Conservation (phyloP, 2,113 vertebrate genomes). For the Microtus oregoni region DNA sequence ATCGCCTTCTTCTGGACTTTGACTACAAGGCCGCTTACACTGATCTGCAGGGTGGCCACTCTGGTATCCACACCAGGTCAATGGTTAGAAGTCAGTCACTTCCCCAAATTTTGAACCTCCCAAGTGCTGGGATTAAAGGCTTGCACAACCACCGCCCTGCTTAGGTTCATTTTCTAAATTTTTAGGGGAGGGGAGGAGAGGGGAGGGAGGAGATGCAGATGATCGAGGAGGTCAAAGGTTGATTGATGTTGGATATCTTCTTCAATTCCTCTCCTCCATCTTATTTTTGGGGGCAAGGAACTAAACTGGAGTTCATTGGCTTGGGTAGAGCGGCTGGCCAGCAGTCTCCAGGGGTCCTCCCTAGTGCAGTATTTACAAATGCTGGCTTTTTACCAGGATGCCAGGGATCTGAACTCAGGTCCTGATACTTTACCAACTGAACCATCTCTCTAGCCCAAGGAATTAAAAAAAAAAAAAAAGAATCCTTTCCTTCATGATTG, state of each 20-base stretch:
- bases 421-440: too few relatives aligned
- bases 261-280: background rate
- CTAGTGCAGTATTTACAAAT: background rate
- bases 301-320: background rate
- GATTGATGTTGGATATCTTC: background rate
- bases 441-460: background rate
- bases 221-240: too few relatives aligned
- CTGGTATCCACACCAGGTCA: background rate
- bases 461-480: background rate
- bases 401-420: background rate
- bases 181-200: background rate
- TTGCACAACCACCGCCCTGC: background rate
- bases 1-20: background rate
- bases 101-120: background rate
- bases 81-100: background rate
- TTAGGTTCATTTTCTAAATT: background rate
- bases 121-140: background rate
- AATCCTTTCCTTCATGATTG: conserved; percentile 1
- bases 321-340: background rate
- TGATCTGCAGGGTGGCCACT: background rate
- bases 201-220: background rate
- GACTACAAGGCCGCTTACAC: background rate
- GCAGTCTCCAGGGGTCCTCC: background rate
- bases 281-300: background rate
- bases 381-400: background rate